Evolutionary conservation across 2,113 vertebrate genomes (phyloP).

Genomic region (Miniopterus natalensis): DNA sequence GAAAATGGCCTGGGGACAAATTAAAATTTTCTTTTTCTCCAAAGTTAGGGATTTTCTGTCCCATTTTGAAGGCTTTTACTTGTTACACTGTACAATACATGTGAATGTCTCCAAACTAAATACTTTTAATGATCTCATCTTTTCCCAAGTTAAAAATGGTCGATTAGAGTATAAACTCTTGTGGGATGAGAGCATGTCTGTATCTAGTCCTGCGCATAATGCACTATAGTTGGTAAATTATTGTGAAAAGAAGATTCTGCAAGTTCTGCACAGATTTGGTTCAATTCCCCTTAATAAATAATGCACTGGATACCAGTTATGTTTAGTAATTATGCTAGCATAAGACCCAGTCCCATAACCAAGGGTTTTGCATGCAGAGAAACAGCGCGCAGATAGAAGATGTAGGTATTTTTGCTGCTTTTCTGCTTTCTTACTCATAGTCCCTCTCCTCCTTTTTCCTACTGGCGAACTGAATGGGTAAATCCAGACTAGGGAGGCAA

Average conservation of each 20-base stretch:
- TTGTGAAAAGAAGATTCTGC: background rate
- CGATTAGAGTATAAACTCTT: background rate
- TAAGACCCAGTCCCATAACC: background rate
- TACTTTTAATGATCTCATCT: background rate
- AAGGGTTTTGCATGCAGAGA: background rate
- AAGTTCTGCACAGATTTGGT: background rate
- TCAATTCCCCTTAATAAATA: background rate
- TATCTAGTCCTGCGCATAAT: background rate
- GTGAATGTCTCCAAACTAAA: background rate
- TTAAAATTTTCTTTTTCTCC: background rate
- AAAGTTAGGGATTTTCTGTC: background rate
- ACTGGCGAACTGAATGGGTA: background rate
- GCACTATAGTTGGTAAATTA: background rate
- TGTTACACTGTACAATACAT: background rate
- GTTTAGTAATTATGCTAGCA: background rate
- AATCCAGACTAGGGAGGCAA: background rate
- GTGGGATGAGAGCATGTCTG: background rate
- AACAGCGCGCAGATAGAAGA: background rate
- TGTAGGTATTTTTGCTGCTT: background rate
- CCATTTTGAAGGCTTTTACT: constrained; percentile 20
- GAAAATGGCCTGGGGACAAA: background rate
- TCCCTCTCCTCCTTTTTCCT: background rate
- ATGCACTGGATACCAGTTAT: background rate
- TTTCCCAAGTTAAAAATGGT: background rate
- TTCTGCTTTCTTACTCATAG: background rate